Evolutionary conservation across 2,797 vertebrate genomes (phyloP).

Genomic region (Loris lydekkerianus): DNA sequence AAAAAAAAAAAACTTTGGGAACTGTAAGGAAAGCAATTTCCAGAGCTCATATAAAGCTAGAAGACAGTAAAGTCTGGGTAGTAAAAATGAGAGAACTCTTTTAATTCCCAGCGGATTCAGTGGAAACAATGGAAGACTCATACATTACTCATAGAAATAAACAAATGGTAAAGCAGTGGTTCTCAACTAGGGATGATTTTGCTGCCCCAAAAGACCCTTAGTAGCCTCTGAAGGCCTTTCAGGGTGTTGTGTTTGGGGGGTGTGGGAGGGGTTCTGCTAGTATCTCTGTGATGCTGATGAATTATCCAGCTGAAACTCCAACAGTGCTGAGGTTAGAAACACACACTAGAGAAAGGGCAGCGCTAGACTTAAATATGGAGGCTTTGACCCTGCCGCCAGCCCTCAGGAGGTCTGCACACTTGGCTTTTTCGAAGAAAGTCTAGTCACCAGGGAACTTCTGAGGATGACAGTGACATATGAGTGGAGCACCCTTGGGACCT

Average conservation of each 20-base stretch:
- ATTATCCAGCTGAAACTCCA: not conserved
- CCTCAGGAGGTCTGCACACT: not conserved
- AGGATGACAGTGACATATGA: not conserved
- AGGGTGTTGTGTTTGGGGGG: not conserved
- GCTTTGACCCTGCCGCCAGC: not conserved
- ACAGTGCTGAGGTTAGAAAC: not conserved
- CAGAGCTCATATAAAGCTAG: not conserved
- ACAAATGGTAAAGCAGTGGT: not conserved
- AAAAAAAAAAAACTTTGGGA: not conserved
- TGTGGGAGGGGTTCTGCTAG: too few species aligned
- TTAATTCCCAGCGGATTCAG: not conserved
- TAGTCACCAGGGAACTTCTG: not conserved
- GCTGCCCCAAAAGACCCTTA: not conserved
- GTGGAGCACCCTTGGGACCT: fast-evolving
- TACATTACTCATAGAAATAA: not conserved
- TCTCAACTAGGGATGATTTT: not conserved
- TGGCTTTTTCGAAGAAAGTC: not conserved
- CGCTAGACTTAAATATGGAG: not conserved
- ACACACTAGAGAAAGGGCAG: not conserved
- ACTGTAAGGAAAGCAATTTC: not conserved
- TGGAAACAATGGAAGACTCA: not conserved
- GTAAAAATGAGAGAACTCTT: not conserved
- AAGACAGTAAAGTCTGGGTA: not conserved
- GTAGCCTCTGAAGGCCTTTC: not conserved
- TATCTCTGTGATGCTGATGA: not conserved